Conservation (phyloP, 2,888 invertebrate species). For the Conus canariensis region DNA sequence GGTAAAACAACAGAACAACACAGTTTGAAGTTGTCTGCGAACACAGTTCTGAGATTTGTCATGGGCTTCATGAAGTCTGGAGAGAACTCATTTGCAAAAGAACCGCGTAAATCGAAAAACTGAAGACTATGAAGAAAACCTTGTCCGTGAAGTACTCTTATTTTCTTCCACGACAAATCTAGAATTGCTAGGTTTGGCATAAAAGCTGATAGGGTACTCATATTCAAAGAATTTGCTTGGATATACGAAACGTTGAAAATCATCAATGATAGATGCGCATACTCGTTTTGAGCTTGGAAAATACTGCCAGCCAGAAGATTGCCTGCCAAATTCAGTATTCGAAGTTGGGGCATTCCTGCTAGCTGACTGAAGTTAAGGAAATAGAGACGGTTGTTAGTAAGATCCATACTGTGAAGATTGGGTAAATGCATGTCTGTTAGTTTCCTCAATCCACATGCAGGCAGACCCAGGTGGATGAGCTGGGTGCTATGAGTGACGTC, state of each 20-base stretch:
- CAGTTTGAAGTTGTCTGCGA: not conserved
- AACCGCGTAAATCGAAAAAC: not conserved
- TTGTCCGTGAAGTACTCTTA: not conserved
- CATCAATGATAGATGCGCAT: not conserved
- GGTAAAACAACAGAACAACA: not conserved
- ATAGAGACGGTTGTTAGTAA: not conserved
- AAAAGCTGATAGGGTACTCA: not conserved
- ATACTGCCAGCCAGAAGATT: not conserved
- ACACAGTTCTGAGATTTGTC: not conserved
- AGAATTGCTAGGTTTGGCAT: not conserved
- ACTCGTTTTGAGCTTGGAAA: too few relatives aligned
- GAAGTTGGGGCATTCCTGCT: not conserved
- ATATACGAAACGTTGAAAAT: not conserved
- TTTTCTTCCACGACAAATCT: not conserved
- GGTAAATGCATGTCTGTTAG: not conserved
- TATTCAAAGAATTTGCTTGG: not conserved
- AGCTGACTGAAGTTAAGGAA: not conserved
- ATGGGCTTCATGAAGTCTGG: not conserved
- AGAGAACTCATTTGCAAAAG: not conserved
- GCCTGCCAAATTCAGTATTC: not conserved
- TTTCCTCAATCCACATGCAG: not conserved
- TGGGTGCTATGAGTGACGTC: not conserved
- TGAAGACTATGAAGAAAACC: not conserved
- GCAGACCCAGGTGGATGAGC: not conserved
- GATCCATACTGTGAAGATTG: not conserved